Evolutionary conservation across 1,140 invertebrate species (phyloP).

Genomic region (Campoletis sonorensis): DNA sequence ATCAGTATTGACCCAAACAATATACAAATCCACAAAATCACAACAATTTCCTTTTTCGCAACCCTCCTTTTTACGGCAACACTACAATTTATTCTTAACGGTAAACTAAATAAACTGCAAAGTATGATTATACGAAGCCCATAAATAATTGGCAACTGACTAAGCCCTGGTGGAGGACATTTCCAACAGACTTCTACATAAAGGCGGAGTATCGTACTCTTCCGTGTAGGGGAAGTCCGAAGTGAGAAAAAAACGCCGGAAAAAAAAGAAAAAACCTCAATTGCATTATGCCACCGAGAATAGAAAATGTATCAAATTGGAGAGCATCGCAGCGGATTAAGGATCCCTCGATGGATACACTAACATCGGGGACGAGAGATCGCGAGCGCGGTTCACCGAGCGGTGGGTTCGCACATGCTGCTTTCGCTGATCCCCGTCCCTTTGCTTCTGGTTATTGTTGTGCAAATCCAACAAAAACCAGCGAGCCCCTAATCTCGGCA

Average conservation of each 20-base stretch:
- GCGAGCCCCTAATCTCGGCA: slow-evolving; percentile 69
- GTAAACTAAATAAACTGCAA: background rate
- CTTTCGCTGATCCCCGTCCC: slow-evolving; percentile 42
- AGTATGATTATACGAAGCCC: background rate
- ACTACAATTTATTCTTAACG: background rate
- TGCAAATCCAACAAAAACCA: slow-evolving; percentile 71
- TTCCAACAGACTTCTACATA: background rate
- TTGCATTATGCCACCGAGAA: slow-evolving; percentile 51
- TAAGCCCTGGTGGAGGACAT: background rate
- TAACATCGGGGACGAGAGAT: background rate
- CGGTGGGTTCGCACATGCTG: slow-evolving; percentile 61
- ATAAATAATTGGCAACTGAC: too few relatives aligned
- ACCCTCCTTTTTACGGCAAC: too few relatives aligned
- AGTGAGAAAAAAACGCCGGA: slow-evolving; percentile 22
- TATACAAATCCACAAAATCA: too few relatives aligned
- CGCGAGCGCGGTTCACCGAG: slow-evolving; percentile 51
- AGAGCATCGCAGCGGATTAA: slow-evolving; percentile 65
- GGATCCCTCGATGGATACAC: slow-evolving; percentile 57
- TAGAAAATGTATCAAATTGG: slow-evolving; percentile 69
- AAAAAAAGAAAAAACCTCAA: slow-evolving; percentile 55
- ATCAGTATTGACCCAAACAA: too few relatives aligned
- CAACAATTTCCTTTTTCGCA: too few relatives aligned
- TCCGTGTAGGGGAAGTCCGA: background rate
- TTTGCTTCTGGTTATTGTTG: slow-evolving; percentile 63
- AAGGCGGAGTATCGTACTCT: background rate